phyloP scores from a whole-genome alignment of 2,797 vertebrate species.

The Enteromius viviparus region DNA sequence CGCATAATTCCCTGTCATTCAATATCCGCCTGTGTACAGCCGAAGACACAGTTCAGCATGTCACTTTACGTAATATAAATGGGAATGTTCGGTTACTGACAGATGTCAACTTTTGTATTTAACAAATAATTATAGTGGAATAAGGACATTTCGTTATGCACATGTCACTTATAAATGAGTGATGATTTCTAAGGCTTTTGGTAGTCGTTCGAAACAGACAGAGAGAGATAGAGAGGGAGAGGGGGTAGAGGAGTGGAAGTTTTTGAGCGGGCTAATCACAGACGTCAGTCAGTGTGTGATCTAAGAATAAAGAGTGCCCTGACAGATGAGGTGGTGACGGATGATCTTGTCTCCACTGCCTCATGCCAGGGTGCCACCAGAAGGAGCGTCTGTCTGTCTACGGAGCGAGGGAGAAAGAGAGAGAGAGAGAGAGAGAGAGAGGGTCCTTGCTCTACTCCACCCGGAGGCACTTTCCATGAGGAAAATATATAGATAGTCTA shows the following conservation, averaged over 20 bases:
- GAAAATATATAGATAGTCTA: conserved; percentile 53
- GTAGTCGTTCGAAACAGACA: conserved; percentile 43
- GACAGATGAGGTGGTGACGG: conserved; percentile 78
- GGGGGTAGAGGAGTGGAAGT: conserved; percentile 61
- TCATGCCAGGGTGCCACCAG: conserved; percentile 79
- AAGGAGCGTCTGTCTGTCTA: conserved; percentile 81
- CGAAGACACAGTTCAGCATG: conserved; percentile 62
- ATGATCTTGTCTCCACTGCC: conserved; percentile 73
- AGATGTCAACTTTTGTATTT: conserved; percentile 65
- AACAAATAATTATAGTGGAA: conserved; percentile 65
- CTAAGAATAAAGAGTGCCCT: conserved; percentile 78
- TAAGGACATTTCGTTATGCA: conserved; percentile 63
- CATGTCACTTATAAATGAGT: conserved; percentile 62
- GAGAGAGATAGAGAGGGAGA: conserved; percentile 44
- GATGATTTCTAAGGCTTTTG: conserved; percentile 60
- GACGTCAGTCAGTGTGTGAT: conserved; percentile 75
- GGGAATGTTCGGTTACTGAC: conserved; percentile 63
- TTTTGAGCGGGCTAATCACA: conserved; percentile 69
- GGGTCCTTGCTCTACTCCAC: conserved; percentile 56
- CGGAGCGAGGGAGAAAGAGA: conserved; percentile 58
- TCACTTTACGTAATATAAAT: conserved; percentile 58
- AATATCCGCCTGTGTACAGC: conserved; percentile 60
- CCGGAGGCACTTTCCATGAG: conserved; percentile 55
- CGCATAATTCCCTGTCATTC: conserved; percentile 62
- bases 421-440: conserved; percentile 58